Base-by-base conservation (phyloP, 2,797 vertebrate species). In the Enteromius thamalakanensis region DNA sequence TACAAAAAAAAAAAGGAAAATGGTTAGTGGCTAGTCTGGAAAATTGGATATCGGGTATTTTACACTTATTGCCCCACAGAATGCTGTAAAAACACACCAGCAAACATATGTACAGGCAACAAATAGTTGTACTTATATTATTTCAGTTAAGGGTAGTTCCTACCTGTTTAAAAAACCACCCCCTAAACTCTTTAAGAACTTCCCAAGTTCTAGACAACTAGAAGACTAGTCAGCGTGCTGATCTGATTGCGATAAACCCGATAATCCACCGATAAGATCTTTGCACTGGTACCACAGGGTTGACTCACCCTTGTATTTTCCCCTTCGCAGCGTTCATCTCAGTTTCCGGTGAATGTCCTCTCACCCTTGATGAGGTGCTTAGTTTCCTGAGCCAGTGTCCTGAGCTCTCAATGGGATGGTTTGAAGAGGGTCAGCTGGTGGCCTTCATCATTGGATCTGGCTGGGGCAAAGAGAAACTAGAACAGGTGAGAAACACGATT, bases 381-480 rank as follows among this genome's bases (percentile, higher is more conserved):
- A 92, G 87, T 84, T 95, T 96, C 87, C 88, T 95, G 86, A 81
- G 90, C 76, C 91, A 93, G 90, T 95, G 95, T 85, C 94, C 94
- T 0, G 94, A 95, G 90, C 90, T 95, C 47, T 95, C 95, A 0
- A 88, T 96, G 90, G 94, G 95, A 34, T 95, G 94, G 94, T 95
- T 96, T 64, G 94, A 96, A 88, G 94, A 94, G 85, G 95, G 95
- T 7, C 94, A 94, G 87, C 90, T 95, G 77, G 92, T 95, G 3
- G 94, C 94, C 47, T 95, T 95, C 88, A 94, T 95, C 90, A 95
- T 95, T 2, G 94, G 94, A 68, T 94, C 95, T 1, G 94, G 94
- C 58, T 95, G 95, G 95, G 92, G 91, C 87, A 94, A 95, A 71
- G 94, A 94, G 80, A 92, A 92, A 82, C 94, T 96, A 49, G 90